Evolutionary conservation across 30 jellyfish, hydroid and myxozoan genomes (phyloP).

Genomic region (Cassiopea andromeda): DNA sequence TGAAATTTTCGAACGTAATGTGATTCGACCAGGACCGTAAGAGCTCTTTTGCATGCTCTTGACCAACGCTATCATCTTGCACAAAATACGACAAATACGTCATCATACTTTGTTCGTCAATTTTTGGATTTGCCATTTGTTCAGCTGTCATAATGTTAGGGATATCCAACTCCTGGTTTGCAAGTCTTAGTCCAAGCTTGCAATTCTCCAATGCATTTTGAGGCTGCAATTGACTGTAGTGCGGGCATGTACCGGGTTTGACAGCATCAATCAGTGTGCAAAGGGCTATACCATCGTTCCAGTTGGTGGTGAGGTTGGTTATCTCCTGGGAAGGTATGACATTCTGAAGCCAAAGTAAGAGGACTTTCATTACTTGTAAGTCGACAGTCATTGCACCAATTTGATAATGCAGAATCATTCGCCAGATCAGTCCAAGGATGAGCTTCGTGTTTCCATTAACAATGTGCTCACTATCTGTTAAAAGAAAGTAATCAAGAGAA

Average conservation of each 20-base stretch:
- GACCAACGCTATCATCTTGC: slow-evolving; percentile 92
- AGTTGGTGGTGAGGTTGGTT: slow-evolving; percentile 87
- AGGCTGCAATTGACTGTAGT: slow-evolving; percentile 66
- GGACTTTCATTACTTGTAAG: slow-evolving; percentile 83
- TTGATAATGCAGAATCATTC: slow-evolving; percentile 93
- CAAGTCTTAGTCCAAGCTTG: slow-evolving; percentile 80
- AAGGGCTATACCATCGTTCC: slow-evolving; percentile 96
- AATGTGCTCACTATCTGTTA: slow-evolving; percentile 92
- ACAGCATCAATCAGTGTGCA: slow-evolving; percentile 91
- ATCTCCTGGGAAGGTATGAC: slow-evolving; percentile 86
- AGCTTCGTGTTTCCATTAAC: slow-evolving; percentile 88
- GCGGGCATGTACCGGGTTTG: slow-evolving; percentile 90
- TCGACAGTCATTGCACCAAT: slow-evolving; percentile 87
- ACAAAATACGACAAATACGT: slow-evolving; percentile 94
- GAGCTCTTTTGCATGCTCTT: slow-evolving; percentile 69
- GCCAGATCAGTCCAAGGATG: slow-evolving; percentile 97
- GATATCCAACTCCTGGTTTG: slow-evolving; percentile 78
- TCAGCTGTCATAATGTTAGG: slow-evolving; percentile 90
- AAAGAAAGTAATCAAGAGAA: background rate
- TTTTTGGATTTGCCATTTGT: slow-evolving; percentile 84
- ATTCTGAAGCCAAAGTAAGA: slow-evolving; percentile 89
- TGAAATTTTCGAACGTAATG: slow-evolving; percentile 77
- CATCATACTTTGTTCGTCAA: slow-evolving; percentile 98
- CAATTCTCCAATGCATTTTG: slow-evolving; percentile 77
- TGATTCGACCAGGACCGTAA: slow-evolving; percentile 72